Evolutionary conservation across 2,797 vertebrate species (phyloP), one percentile per base, ranked within the genome.

Genomic region (Phrynocephalus vlangalii): DNA sequence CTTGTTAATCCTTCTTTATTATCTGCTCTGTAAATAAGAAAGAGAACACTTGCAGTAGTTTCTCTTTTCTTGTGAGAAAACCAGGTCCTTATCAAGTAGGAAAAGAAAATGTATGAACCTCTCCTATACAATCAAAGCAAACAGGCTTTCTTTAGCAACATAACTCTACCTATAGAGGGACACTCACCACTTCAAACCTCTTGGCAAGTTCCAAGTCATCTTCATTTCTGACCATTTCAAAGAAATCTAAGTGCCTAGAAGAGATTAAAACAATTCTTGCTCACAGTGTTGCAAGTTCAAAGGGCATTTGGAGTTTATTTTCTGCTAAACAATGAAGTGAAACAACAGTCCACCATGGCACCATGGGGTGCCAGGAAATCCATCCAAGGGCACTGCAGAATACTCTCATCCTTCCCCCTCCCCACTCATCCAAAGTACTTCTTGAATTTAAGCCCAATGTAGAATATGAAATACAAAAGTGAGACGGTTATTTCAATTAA

Each of bases 171-270:
- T n/a, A 63, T 63, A 38, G 24, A 89, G 6, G n/a, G 83, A 89
- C 22, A 92, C 98, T 97, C 94, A 99, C 99, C 95, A 97, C 91
- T 92, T 99, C 99, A 95, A 99, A 99, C 83, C 97, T 94, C 91
- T 98, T 99, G 93, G 99, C 98, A 86, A 99, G 95, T 93, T 99
- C 98, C 28, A 97, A 95, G 94, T 99, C 99, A 78, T 99, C 99
- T 94, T 99, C 99, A 77, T 99, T 99, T 92, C 99, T 97, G 93
- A 99, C 98, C 98, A 99, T 99, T 95, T 99, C 99, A 86, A 99
- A 99, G 96, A 99, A 99, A 95, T 99, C 98, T 96, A 99, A 96
- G 94, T 99, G 99, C 93, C 99, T 99, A 92, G 44, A 94, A 60
- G 83, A 60, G 10, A 91, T 15, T 63, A 63, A 63, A 63, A 63